Conservation (phyloP, 2,113 vertebrate species). For the Xenopus borealis region DNA sequence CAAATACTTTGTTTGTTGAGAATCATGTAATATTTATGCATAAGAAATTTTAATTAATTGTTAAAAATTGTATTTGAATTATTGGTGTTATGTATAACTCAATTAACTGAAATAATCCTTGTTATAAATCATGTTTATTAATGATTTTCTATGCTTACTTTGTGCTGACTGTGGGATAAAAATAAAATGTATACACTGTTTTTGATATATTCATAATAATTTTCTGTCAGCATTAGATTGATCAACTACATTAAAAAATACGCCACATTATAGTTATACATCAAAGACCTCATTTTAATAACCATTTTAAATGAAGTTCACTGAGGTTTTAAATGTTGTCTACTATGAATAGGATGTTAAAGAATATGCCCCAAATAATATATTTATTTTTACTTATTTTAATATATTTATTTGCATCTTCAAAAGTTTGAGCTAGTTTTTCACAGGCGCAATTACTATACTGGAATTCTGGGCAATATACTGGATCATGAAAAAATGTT, state of each 20-base stretch:
- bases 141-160: too few relatives aligned
- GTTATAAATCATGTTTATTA: constrained; percentile 19
- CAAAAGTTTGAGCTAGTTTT: background rate
- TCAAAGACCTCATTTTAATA: constrained; percentile 18
- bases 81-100: background rate
- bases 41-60: background rate
- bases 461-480: too few relatives aligned
- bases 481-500: background rate
- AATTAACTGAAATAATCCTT: constrained; percentile 15
- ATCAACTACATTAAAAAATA: constrained; percentile 6
- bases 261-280: constrained; percentile 15
- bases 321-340: background rate
- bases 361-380: too few relatives aligned
- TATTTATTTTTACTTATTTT: too few relatives aligned
- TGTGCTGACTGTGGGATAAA: background rate
- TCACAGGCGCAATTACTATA: too few relatives aligned
- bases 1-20: too few relatives aligned
- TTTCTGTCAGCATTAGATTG: constrained; percentile 26
- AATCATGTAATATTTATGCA: background rate
- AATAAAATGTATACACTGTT: background rate
- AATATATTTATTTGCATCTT: background rate
- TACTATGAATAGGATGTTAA: too few relatives aligned
- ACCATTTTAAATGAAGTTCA: background rate
- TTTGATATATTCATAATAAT: constrained; percentile 15
- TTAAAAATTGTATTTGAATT: background rate